Percentiles rank a stretch among this genome's conserved stretches.
Evolutionary conservation across 2,113 vertebrate genomes (phyloP).

Genomic region (Cisticola juncidis): DNA sequence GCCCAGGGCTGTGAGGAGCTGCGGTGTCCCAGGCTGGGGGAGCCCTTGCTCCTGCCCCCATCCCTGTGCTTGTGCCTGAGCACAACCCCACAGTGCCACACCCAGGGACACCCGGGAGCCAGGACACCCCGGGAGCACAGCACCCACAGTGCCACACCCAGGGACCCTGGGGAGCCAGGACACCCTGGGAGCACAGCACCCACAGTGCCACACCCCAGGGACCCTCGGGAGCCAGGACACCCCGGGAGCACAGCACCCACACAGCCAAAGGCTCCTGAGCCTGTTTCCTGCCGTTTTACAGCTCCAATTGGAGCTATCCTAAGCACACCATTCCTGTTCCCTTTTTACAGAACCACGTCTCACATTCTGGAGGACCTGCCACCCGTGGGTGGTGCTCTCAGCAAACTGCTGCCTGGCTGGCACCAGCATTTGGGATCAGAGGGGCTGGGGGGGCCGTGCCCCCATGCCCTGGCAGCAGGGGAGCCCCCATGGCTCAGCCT

Average conservation of each 20-base stretch:
- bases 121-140: not conserved
- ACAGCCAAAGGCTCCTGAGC: rapidly evolving
- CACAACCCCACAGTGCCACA: not conserved
- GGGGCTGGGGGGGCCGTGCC: not conserved
- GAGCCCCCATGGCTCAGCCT: not conserved
- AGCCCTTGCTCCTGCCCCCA: rapidly evolving
- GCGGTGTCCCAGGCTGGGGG: not conserved
- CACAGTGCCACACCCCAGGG: not conserved
- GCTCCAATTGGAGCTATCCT: rapidly evolving
- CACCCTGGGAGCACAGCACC: not conserved
- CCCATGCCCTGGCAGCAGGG: rapidly evolving
- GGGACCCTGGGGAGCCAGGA: not conserved
- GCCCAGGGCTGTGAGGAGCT: rapidly evolving
- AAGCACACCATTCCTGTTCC: not conserved
- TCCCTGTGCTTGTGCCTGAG: rapidly evolving
- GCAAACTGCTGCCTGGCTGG: rapidly evolving
- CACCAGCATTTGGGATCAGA: rapidly evolving
- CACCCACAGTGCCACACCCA: not conserved
- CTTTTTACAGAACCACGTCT: rapidly evolving
- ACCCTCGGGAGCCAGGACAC: not conserved
- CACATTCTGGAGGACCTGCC: not conserved
- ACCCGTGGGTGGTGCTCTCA: rapidly evolving
- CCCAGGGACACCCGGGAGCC: not conserved
- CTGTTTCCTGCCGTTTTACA: rapidly evolving
- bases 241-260: not conserved